A percentile compares a stretch with the other conserved stretches of the same genome.
Conservation (phyloP, 1,140 invertebrate genomes). For the Rhagoletis zephyria region DNA sequence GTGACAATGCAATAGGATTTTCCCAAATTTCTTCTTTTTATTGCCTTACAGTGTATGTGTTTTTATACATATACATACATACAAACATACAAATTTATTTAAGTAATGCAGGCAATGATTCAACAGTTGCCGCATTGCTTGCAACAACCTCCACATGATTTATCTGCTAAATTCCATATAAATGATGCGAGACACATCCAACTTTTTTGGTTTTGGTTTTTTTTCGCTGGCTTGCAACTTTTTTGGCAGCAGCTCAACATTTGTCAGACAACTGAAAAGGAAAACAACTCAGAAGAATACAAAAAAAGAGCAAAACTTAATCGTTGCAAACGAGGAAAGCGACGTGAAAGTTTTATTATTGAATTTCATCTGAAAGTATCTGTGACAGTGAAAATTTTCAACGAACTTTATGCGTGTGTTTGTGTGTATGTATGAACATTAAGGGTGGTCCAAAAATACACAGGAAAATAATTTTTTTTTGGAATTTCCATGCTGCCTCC, state of each 20-base stretch:
- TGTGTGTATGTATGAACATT: too few relatives aligned
- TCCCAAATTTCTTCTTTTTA: not conserved
- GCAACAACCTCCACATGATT: not conserved
- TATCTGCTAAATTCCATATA: not conserved
- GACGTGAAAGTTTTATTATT: constrained; percentile 29
- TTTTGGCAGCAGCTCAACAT: constrained; percentile 1
- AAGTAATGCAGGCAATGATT: not conserved
- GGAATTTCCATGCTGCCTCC: too few relatives aligned
- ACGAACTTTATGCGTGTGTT: not conserved
- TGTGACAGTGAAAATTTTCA: constrained; percentile 40
- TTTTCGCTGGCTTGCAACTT: not conserved
- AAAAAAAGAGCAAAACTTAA: not conserved
- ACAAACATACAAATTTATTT: not conserved
- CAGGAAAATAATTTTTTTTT: too few relatives aligned
- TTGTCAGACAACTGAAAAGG: constrained; percentile 42
- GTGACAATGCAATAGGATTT: constrained; percentile 3
- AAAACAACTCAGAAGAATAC: not conserved
- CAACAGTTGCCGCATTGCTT: constrained; percentile 15
- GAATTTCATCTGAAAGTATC: not conserved
- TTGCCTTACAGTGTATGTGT: not conserved
- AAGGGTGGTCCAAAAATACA: too few relatives aligned
- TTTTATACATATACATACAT: too few relatives aligned
- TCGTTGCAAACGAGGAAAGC: not conserved
- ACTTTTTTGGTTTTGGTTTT: not conserved
- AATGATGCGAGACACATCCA: not conserved